Conservation (phyloP, 2,797 vertebrate genomes). For the Dendrocincla fuliginosa region DNA sequence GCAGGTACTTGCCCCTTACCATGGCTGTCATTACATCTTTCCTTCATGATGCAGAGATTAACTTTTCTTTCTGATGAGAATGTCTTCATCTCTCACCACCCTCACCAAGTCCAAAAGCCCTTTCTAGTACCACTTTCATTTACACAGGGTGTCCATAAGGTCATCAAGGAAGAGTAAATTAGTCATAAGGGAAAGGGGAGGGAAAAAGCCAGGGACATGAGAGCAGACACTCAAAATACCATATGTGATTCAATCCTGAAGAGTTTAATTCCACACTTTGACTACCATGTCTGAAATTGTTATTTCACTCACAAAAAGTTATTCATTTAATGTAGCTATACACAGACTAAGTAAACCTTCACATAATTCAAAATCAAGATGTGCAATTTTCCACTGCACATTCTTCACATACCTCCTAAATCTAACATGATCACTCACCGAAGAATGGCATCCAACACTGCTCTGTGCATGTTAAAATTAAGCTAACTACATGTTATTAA, state of each 20-base stretch:
- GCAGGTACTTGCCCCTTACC: background rate
- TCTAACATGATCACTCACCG: slow-evolving; percentile 37
- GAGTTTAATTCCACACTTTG: background rate
- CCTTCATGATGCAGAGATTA: background rate
- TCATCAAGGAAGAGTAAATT: background rate
- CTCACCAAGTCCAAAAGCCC: background rate
- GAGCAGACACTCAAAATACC: background rate
- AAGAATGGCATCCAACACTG: slow-evolving; percentile 45
- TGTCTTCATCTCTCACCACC: background rate
- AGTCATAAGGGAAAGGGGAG: background rate
- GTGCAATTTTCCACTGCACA: slow-evolving; percentile 44
- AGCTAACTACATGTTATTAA: slow-evolving; percentile 31
- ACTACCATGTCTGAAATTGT: background rate
- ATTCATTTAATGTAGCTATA: background rate
- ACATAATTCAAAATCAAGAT: slow-evolving; percentile 40
- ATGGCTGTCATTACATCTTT: background rate
- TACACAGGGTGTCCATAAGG: background rate
- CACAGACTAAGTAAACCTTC: background rate
- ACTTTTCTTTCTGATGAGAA: background rate
- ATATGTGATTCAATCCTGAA: background rate
- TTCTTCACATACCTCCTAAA: slow-evolving; percentile 65
- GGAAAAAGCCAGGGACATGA: background rate
- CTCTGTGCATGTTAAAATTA: slow-evolving; percentile 26
- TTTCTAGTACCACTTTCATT: background rate
- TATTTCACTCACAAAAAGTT: background rate